These are phyloP conservation scores for Papilio elwesi DNA, from an alignment of 2,888 invertebrate genomes.

Conservation along the genomic window DNA sequence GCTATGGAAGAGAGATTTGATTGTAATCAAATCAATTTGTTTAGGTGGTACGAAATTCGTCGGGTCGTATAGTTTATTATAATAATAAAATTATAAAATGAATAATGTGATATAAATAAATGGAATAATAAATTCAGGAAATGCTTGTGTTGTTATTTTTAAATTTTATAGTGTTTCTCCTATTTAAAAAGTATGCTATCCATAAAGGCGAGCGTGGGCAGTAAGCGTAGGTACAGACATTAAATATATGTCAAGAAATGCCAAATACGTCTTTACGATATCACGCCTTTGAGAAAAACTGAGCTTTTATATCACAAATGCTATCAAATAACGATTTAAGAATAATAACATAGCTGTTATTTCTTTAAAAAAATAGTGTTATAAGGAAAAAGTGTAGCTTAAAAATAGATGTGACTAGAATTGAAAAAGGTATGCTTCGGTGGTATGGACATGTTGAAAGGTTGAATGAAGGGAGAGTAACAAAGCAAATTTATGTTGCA, in stretches of 20 bases:
- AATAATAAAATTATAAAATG: background rate
- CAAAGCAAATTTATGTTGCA: too few species aligned
- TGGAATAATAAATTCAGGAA: background rate
- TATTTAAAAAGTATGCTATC: constrained; percentile 33
- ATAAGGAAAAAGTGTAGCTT: too few species aligned
- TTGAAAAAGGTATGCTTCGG: too few species aligned
- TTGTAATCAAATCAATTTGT: too few species aligned
- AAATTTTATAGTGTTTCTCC: constrained; percentile 24
- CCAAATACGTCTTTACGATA: constrained; percentile 52
- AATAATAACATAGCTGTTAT: constrained; percentile 22
- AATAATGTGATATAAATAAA: background rate
- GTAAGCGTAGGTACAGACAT: constrained; percentile 39
- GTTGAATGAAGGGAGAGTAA: too few species aligned
- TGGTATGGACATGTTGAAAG: too few species aligned
- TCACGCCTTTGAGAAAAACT: constrained; percentile 46
- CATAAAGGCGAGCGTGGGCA: constrained; percentile 28
- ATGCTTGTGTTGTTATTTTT: constrained; percentile 7
- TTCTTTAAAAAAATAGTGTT: too few species aligned
- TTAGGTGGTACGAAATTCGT: too few species aligned
- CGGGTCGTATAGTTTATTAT: constrained; percentile 2
- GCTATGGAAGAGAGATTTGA: too few species aligned
- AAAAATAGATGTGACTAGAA: too few species aligned
- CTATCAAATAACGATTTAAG: constrained; percentile 33
- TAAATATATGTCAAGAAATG: constrained; percentile 41
- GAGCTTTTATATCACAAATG: constrained; percentile 42